Evolutionary conservation across 2,113 vertebrate species (phyloP), one percentile per base, ranked within the genome.

Genomic region (Dicrurus megarhynchus): DNA sequence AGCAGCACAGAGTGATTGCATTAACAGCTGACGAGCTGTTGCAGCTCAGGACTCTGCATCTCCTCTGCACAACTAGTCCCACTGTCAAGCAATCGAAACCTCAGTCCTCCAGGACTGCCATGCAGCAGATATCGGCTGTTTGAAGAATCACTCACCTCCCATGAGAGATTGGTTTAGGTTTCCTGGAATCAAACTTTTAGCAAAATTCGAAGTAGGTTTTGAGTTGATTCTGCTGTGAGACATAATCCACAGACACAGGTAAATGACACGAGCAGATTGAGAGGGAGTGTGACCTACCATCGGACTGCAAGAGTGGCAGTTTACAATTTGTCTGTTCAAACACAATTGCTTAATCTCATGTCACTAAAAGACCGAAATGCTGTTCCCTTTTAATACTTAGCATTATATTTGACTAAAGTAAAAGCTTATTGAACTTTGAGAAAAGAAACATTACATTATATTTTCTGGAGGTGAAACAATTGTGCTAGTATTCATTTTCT

Each of bases 361-460:
- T 27, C 49, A 55, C 35, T 77, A 88, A 67, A 68, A 73, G 18
- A 70, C 24, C 6, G 67, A 79, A 92, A 89, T 68, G 9, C 5
- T 84, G 35, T 53, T 16, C 14, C 27, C 12, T 82, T 92, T 84
- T 68, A 94, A 71, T 20, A 60, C 3, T 33, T 57, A 71, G 24
- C 5, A 37, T 35, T 42, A 6, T 12, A 91, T 47, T 55, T 75
- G 14, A 61, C n/a, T 27, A n/a, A 89, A 77, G 27, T 49, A 69
- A 93, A 77, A 77, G 22, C 14, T 65, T 39, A 13, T 2, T 52
- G 49, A 59, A 55, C 52, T 67, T 49, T 91, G 28, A 44, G 41
- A 56, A 37, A 75, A 75, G 13, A 53, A 60, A 11, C 6, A 19
- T 41, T 56, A 4, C 0, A 0, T 65, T 64, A 3, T 55, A 26